These are phyloP conservation scores for Gobionotothen gibberifrons DNA, from an alignment of 2,797 vertebrate species.

Conservation along the genomic window DNA sequence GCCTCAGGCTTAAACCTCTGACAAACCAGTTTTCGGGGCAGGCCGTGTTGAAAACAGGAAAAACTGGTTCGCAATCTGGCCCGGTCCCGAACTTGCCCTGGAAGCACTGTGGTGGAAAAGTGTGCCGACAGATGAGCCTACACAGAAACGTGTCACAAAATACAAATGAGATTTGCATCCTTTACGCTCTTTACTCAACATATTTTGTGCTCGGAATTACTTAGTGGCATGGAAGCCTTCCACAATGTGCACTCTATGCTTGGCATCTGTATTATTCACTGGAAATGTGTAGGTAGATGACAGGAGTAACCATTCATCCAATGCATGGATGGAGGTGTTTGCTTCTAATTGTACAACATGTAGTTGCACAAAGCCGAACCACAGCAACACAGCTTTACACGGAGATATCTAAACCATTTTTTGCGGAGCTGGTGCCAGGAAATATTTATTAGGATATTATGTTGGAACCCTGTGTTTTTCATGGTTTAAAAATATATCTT, in stretches of 20 bases:
- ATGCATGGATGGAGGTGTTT: conserved; percentile 8
- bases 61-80: too few species aligned
- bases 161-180: neutral
- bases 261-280: neutral
- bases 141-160: neutral
- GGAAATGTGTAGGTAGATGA: neutral
- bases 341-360: conserved; percentile 6
- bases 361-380: conserved; percentile 6
- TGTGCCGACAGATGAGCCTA: neutral
- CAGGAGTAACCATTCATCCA: neutral
- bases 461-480: neutral
- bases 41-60: too few species aligned
- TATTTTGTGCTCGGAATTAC: neutral
- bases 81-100: too few species aligned
- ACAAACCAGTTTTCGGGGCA: too few species aligned
- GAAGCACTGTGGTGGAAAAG: too few species aligned
- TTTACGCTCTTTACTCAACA: neutral
- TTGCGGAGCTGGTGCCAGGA: conserved; percentile 3
- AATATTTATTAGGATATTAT: conserved; percentile 6
- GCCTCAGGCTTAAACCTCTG: too few species aligned
- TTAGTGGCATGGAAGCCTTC: neutral
- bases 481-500: conserved; percentile 19
- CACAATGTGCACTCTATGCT: neutral
- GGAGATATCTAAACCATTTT: conserved; percentile 8
- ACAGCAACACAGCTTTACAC: conserved; percentile 5